phyloP scores from a whole-genome alignment of 2,113 vertebrate genomes.

The Euleptes europaea region DNA sequence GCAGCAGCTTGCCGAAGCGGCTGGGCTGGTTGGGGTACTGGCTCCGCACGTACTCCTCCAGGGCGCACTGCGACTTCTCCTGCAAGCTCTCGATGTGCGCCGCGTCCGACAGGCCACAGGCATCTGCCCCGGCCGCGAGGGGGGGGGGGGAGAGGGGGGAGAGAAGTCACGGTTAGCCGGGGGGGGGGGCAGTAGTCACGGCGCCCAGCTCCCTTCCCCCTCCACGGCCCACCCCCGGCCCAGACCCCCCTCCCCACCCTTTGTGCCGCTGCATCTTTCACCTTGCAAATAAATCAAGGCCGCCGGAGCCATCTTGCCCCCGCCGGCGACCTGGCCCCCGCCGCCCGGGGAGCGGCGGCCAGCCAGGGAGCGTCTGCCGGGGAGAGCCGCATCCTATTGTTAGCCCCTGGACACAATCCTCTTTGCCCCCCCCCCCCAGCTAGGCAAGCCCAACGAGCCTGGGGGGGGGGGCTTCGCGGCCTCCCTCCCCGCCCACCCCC shows the following conservation, averaged over 20 bases:
- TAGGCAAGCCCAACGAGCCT: not conserved
- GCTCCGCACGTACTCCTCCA: slow-evolving; percentile 97
- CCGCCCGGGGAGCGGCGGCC: not conserved
- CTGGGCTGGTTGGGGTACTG: slow-evolving; percentile 98
- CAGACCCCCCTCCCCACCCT: not conserved
- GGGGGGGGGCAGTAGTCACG: not conserved
- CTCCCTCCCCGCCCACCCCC: not conserved
- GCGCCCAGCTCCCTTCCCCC: not conserved
- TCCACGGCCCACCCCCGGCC: not conserved
- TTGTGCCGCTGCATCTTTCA: no score
- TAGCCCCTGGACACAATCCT: not conserved
- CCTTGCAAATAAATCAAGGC: slow-evolving; percentile 61
- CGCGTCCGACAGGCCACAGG: slow-evolving; percentile 97
- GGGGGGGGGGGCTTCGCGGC: not conserved
- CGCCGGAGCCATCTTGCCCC: slow-evolving; percentile 45
- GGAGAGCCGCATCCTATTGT: not conserved
- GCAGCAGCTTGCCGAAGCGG: slow-evolving; percentile 97
- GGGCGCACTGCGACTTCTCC: slow-evolving; percentile 96
- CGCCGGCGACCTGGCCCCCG: slow-evolving; percentile 42
- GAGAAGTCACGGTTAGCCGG: slow-evolving; percentile 18
- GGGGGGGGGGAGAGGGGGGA: slow-evolving; percentile 32
- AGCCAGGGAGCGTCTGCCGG: not conserved
- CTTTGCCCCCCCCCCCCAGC: no score
- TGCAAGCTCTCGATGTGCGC: slow-evolving; percentile 98
- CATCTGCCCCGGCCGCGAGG: slow-evolving; percentile 77